Evolutionary conservation across 2,888 invertebrate genomes (phyloP).

Genomic region (Drosophila histrio): DNA sequence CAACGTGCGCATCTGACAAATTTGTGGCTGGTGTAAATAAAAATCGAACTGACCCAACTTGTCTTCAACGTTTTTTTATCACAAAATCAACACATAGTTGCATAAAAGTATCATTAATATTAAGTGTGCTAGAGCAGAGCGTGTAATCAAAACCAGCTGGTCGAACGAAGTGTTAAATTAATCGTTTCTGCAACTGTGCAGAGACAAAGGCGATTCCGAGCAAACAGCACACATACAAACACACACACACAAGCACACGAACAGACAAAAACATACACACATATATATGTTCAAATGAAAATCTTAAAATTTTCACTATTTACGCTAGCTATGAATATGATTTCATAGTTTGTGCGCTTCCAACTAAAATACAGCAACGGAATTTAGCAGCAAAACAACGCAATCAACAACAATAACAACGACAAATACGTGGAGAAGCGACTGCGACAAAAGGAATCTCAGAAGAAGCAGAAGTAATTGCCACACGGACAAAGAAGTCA

Average conservation of each 20-base stretch:
- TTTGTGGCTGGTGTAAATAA: conserved; percentile 57
- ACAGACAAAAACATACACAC: conserved; percentile 20
- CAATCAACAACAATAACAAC: conserved; percentile 8
- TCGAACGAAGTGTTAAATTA: conserved; percentile 19
- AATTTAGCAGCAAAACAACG: conserved; percentile 16
- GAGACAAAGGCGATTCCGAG: conserved; percentile 26
- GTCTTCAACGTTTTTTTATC: conserved; percentile 15
- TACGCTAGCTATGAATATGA: conserved; percentile 31
- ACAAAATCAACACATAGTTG: conserved; percentile 19
- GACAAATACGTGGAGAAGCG: neutral
- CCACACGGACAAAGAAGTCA: conserved; percentile 51
- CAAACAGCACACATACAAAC: conserved; percentile 31
- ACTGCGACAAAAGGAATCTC: conserved; percentile 18
- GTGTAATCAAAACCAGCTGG: neutral
- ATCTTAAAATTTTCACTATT: conserved; percentile 64
- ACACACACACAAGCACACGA: conserved; percentile 23
- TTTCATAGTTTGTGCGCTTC: conserved; percentile 18
- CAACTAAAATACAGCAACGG: conserved; percentile 4
- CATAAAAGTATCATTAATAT: neutral
- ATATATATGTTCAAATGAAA: conserved; percentile 58
- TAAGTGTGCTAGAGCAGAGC: conserved; percentile 2
- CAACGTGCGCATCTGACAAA: conserved; percentile 60
- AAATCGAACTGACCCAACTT: conserved; percentile 51
- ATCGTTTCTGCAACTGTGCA: conserved; percentile 38
- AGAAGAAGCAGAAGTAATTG: conserved; percentile 19